phyloP scores from a whole-genome alignment of 2,797 vertebrate species.

The Eulemur rubriventer region DNA sequence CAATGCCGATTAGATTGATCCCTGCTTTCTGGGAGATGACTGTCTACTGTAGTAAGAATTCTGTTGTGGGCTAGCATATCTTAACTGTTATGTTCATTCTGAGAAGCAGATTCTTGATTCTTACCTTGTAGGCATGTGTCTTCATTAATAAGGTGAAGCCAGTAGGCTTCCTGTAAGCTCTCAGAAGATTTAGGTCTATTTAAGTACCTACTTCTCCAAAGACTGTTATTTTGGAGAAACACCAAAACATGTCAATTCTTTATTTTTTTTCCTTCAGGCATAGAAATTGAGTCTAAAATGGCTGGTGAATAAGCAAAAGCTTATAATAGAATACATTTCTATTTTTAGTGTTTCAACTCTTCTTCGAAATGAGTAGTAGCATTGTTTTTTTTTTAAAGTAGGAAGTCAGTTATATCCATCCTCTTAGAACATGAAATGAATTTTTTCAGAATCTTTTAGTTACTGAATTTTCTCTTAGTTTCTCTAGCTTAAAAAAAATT shows the following conservation, averaged over 20 bases:
- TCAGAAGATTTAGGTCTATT: conserved; percentile 12
- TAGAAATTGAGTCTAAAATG: conserved; percentile 68
- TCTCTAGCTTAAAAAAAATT: neutral
- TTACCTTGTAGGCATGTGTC: neutral
- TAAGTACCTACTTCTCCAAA: conserved; percentile 47
- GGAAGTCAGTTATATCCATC: conserved; percentile 52
- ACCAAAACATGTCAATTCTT: conserved; percentile 54
- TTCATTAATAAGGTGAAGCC: neutral
- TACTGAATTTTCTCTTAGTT: conserved; percentile 31
- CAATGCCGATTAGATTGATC: neutral
- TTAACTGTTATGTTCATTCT: neutral
- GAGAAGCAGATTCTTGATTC: neutral
- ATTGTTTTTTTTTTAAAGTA: conserved; percentile 67
- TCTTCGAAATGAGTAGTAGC: conserved; percentile 61
- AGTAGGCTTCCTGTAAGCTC: neutral
- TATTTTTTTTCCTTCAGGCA: neutral
- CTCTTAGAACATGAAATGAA: conserved; percentile 45
- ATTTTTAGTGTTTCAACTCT: conserved; percentile 60
- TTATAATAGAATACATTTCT: conserved; percentile 67
- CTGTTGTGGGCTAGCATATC: neutral
- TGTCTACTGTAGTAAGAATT: neutral
- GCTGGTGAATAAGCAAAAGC: conserved; percentile 60
- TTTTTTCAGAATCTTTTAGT: conserved; percentile 44
- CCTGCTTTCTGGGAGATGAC: neutral
- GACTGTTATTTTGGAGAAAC: neutral